Conservation (phyloP, 2,797 vertebrate species). For the Platalea minor region DNA sequence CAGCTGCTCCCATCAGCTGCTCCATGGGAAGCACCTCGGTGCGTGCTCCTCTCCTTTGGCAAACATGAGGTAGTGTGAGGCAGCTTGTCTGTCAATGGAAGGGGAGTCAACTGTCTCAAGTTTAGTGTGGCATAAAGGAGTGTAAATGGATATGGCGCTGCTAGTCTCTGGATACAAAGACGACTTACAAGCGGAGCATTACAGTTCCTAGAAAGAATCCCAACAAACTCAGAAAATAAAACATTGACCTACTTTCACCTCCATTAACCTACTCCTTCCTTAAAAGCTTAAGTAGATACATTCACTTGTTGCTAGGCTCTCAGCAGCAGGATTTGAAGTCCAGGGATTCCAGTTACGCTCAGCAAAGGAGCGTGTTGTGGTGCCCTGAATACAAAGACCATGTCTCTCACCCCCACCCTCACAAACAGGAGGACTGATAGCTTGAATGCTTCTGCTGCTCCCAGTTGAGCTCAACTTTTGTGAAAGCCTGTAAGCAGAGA, state of each 20-base stretch:
- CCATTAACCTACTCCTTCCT: constrained; percentile 18
- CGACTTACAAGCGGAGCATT: neutral
- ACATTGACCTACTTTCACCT: constrained; percentile 24
- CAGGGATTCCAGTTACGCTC: neutral
- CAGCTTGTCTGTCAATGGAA: neutral
- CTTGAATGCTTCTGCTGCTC: constrained; percentile 20
- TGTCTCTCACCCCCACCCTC: neutral
- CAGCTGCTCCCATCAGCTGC: neutral
- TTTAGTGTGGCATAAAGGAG: neutral
- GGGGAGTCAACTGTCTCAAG: neutral
- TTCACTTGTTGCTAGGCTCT: constrained; percentile 34
- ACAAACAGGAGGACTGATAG: neutral
- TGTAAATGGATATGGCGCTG: neutral
- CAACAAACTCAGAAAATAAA: constrained; percentile 38
- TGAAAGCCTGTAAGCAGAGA: neutral
- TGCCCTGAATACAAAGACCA: neutral
- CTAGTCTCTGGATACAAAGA: neutral
- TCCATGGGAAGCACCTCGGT: neutral
- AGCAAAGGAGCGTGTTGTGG: neutral
- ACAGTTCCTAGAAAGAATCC: constrained; percentile 38
- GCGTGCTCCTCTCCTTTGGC: neutral
- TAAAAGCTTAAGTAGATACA: constrained; percentile 18
- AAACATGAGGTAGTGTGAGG: neutral
- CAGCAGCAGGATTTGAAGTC: neutral
- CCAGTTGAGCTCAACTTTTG: constrained; percentile 3